Conservation (phyloP, 2,888 invertebrate species). For the Spialia ferax region DNA sequence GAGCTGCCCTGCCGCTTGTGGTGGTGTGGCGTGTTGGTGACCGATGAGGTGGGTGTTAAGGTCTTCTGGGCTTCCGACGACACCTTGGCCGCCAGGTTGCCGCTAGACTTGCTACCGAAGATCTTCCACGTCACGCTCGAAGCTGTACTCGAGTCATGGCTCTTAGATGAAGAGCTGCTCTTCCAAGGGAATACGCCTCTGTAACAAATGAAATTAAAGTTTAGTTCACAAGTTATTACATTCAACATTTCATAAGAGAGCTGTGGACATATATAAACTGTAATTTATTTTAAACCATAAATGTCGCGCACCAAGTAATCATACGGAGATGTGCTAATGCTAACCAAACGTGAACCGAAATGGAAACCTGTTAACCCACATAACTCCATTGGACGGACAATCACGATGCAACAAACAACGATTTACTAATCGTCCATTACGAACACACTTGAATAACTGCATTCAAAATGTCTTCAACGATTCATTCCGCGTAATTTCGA, state of each 20-base stretch:
- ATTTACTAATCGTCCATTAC: constrained; percentile 30
- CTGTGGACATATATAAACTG: background rate
- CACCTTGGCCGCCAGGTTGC: constrained; percentile 66
- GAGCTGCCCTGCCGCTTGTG: constrained; percentile 80
- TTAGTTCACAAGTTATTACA: background rate
- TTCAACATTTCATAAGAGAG: background rate
- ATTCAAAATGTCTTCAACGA: constrained; percentile 30
- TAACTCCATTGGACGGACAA: constrained; percentile 21
- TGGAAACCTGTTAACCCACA: constrained; percentile 33
- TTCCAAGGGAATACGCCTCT: constrained; percentile 87
- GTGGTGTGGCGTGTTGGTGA: constrained; percentile 74
- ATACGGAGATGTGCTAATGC: constrained; percentile 26
- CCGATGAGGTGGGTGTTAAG: constrained; percentile 70
- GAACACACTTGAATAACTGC: constrained; percentile 27
- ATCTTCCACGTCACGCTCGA: constrained; percentile 69
- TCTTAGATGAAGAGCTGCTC: constrained; percentile 69
- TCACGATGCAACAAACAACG: constrained; percentile 30
- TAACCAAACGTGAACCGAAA: constrained; percentile 30
- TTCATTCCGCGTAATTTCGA: constrained; percentile 36
- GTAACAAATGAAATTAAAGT: constrained; percentile 61
- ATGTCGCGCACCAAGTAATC: background rate
- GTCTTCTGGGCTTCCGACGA: constrained; percentile 66
- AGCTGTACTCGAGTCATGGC: constrained; percentile 55
- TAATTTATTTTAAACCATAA: background rate
- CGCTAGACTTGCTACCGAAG: constrained; percentile 77